Conservation (phyloP, 2,888 invertebrate genomes). For the Scaeva pyrastri region DNA sequence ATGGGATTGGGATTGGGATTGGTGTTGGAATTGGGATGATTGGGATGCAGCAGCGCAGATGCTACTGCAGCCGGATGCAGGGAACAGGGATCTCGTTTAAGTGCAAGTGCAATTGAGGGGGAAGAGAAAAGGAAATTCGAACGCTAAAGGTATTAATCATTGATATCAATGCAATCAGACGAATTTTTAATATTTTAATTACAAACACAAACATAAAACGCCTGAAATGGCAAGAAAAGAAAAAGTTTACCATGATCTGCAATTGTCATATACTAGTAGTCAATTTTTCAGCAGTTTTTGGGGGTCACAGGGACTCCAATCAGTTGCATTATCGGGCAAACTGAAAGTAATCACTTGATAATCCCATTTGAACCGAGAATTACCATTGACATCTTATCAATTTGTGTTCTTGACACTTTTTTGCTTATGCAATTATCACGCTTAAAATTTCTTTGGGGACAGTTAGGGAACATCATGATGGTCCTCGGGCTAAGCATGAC, state of each 20-base stretch:
- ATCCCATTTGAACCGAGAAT: slow-evolving; percentile 24
- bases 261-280: slow-evolving; percentile 6
- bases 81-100: not conserved
- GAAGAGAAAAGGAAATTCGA: not conserved
- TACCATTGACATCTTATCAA: slow-evolving; percentile 48
- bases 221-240: not conserved
- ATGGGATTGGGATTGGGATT: not conserved
- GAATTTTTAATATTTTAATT: slow-evolving; percentile 27
- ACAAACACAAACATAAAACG: slow-evolving; percentile 3
- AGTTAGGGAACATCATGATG: slow-evolving; percentile 11
- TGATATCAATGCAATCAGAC: slow-evolving; percentile 10
- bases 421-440: slow-evolving; percentile 57
- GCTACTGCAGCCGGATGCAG: not conserved
- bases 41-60: not conserved
- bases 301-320: no score
- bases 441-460: slow-evolving; percentile 38
- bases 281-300: not conserved
- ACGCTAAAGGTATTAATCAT: slow-evolving; percentile 17
- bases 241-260: not conserved
- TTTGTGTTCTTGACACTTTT: slow-evolving; percentile 62
- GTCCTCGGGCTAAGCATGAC: not conserved
- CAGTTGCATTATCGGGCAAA: slow-evolving; percentile 28
- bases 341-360: slow-evolving; percentile 31
- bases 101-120: no score
- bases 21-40: no score